Conservation (phyloP, 2,888 invertebrate species). For the Kuschelorhynchus macadamiae region DNA sequence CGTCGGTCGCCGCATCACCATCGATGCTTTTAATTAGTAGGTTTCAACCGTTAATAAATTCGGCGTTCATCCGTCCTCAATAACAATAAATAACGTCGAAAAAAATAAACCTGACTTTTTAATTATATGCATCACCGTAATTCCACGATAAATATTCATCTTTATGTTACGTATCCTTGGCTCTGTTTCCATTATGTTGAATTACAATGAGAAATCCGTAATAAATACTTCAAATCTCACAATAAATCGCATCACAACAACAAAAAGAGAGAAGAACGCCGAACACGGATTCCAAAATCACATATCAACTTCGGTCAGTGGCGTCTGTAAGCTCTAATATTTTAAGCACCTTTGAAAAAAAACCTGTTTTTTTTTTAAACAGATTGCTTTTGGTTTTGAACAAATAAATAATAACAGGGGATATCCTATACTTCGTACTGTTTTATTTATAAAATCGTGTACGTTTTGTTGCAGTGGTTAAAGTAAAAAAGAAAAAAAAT, state of each 20-base stretch:
- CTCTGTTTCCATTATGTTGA: conserved; percentile 62
- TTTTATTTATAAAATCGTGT: too few species aligned
- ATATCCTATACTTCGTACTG: too few species aligned
- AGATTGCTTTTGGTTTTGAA: too few species aligned
- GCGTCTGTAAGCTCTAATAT: conserved; percentile 18
- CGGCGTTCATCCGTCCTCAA: conserved; percentile 47
- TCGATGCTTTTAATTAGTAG: conserved; percentile 48
- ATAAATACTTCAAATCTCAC: conserved; percentile 64
- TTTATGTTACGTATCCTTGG: conserved; percentile 58
- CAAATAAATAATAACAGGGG: too few species aligned
- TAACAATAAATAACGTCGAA: conserved; percentile 47
- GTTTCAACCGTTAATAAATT: conserved; percentile 48
- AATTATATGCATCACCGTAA: conserved; percentile 63
- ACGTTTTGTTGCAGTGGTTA: too few species aligned
- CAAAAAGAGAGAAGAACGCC: conserved; percentile 48
- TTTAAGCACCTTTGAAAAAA: background rate
- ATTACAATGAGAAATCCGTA: conserved; percentile 64
- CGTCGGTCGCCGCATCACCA: conserved; percentile 25
- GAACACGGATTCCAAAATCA: conserved; percentile 60
- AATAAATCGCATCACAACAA: conserved; percentile 63
- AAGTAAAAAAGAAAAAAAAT: too few species aligned
- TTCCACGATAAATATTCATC: conserved; percentile 63
- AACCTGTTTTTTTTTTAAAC: conserved; percentile 1
- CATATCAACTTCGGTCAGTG: conserved; percentile 56
- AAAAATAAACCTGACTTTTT: conserved; percentile 53